These are phyloP conservation scores for Tetropium fuscum DNA, from an alignment of 2,888 invertebrate species.

Conservation along the genomic window DNA sequence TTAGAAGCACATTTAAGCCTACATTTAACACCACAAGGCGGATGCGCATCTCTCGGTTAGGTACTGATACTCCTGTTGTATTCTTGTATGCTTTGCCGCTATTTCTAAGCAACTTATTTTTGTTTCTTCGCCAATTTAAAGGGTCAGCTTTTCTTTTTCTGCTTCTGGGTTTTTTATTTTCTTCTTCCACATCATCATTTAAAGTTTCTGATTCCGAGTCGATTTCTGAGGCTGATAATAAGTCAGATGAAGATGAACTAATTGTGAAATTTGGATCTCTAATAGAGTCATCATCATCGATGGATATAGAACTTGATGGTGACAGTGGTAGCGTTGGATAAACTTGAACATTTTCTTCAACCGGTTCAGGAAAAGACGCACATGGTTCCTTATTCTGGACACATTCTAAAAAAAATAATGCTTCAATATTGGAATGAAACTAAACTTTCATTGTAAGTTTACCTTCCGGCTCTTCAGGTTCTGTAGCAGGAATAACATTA, in stretches of 20 bases:
- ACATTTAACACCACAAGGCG: conserved; percentile 25
- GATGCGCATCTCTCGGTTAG: conserved; percentile 16
- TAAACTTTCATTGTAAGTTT: not conserved
- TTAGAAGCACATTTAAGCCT: conserved; percentile 23
- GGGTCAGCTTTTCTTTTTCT: not conserved
- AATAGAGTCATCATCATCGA: not conserved
- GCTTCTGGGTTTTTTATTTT: not conserved
- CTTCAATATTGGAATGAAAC: not conserved
- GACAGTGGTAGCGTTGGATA: not conserved
- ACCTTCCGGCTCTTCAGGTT: not conserved
- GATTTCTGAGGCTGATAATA: not conserved
- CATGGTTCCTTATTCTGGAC: not conserved
- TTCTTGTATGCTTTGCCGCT: conserved; percentile 24
- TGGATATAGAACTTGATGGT: conserved; percentile 3
- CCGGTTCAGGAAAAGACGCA: not conserved
- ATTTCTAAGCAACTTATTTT: not conserved
- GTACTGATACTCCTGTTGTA: conserved; percentile 12
- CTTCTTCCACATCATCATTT: not conserved
- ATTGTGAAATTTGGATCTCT: conserved; percentile 1
- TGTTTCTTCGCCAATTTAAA: not conserved
- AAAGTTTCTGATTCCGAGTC: not conserved
- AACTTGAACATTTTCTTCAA: conserved; percentile 2
- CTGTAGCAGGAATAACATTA: not conserved
- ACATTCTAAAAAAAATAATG: not conserved
- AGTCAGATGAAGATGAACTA: conserved; percentile 2